Percentiles rank a stretch among this genome's conserved stretches.
Conservation (phyloP, 1,140 invertebrate species). For the Drosophila asahinai region DNA sequence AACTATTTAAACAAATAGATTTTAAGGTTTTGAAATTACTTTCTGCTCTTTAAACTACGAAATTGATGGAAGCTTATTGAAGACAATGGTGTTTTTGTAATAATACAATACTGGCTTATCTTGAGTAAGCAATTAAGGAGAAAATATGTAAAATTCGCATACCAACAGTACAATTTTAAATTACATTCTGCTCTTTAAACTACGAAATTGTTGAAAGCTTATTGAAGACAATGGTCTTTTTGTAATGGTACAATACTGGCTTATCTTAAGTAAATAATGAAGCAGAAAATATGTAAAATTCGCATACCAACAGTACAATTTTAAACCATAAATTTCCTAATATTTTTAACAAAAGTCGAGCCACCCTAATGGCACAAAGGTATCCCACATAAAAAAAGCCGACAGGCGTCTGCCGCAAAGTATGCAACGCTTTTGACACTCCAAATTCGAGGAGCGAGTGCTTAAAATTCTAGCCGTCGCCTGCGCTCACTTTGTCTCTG, state of each 20-base stretch:
- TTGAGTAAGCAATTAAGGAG: neutral
- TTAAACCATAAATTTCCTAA: too few species aligned
- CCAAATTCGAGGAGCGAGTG: slow-evolving; percentile 8
- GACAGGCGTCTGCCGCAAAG: slow-evolving; percentile 38
- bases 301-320: neutral
- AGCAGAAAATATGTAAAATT: neutral
- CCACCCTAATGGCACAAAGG: slow-evolving; percentile 13
- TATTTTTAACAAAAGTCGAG: neutral
- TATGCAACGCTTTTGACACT: slow-evolving; percentile 48
- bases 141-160: neutral
- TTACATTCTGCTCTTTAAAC: too few species aligned
- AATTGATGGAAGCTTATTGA: too few species aligned
- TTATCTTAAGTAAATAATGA: neutral
- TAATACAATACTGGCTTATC: neutral
- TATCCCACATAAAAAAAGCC: slow-evolving; percentile 4
- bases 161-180: neutral
- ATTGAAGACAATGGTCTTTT: too few species aligned
- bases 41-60: too few species aligned
- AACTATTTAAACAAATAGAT: too few species aligned
- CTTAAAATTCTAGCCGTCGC: slow-evolving; percentile 50
- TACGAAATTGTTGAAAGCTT: too few species aligned
- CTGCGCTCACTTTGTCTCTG: slow-evolving; percentile 51
- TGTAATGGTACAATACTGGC: too few species aligned
- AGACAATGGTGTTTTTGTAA: too few species aligned
- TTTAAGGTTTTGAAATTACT: too few species aligned